Evolutionary conservation across 2,888 invertebrate genomes (phyloP), one percentile per base, ranked within the genome.

Genomic region (Ichneumoninae sp.): DNA sequence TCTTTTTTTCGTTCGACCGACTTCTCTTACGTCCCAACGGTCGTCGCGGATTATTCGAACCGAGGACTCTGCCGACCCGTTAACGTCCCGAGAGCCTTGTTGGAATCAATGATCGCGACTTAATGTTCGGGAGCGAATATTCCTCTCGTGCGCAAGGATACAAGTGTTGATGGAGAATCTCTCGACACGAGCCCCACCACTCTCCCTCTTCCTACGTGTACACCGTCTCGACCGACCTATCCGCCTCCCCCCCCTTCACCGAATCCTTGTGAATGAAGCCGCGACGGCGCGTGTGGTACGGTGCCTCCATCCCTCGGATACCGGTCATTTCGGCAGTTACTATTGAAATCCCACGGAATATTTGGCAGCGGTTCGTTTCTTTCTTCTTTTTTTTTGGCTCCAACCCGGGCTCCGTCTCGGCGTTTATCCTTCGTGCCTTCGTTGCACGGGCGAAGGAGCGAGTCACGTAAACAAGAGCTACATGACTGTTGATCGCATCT

Each of bases 261-360:
- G 50, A 77, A 80, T 80, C 76, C 84, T 87, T 82, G 85, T 90
- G 88, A 91, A 89, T 89, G 90, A 90, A 90, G 86, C 87, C 86
- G 89, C 90, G 89, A 89, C 88, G 89, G 89, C 89, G 90, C 85
- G 86, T 85, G 86, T 84, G 82, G 83, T 70, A 74, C 72, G 44
- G 70, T 76, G 30, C 44, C 76, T 78, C 71, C 79, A 62, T 80
- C 78, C 71, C 85, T 85, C 76, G 79, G 82, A 44, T 50, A 75
- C 82, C 82, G 80, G 80, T 81, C 80, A 65, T 82, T 82, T 69
- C 62, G 79, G 57, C 70, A 74, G 52, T 78, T 82, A 70, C 57
- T 81, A 78, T 79, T 71, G 81, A 84, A 66, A 78, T 40, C 68
- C 77, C n/a, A 69, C 74, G 47, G 19, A 84, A 84, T 75, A 80